Evolutionary conservation across 2,888 invertebrate species (phyloP), one percentile per base, ranked within the genome.

Genomic region (Prionchulus punctatus): DNA sequence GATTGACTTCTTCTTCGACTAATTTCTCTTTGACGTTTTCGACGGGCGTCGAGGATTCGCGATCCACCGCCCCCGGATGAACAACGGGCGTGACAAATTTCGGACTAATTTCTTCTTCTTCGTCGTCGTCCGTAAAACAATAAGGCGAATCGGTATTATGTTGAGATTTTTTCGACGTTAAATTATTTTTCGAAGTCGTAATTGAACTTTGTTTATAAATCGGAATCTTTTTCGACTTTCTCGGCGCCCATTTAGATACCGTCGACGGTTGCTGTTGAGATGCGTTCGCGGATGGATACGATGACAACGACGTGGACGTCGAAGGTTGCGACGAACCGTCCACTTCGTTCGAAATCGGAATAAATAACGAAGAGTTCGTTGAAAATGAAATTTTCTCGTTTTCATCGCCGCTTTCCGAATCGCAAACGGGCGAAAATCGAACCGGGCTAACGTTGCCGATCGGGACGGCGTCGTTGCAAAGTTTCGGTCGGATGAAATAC

Each of bases 1-100:
- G 4, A 15, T 12, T 12, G 12, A 53, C 53, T 53, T 53, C 53
- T 7, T 30, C 53, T n/a, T 53, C 53, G 18, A 53, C 21, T 31
- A 12, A 12, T 31, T 53, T 30, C 21, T 36, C 31, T 7, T 36
- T 18, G 21, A 23, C 21, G 7, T 23, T 21, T 7, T 15, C 47
- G 25, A 15, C 7, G 7, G 21, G n/a, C 7, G 47, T 21, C 36
- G 36, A 36, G 18, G 7, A 12, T 36, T 12, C 18, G 7, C 18
- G 36, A 36, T 36, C 36, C 7, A 36, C 7, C 47, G 47, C 47
- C 47, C 4, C 7, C 7, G 21, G 4, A 7, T 15, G 12, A 47
- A 7, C 21, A 15, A 12, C 47, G 21, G 12, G 4, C 7, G 12
- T 47, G 12, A 21, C 21, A 7, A 21, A 15, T 21, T 15, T 4